Base-by-base conservation (phyloP, 1,140 invertebrate genomes). In the Epicauta chinensis region DNA sequence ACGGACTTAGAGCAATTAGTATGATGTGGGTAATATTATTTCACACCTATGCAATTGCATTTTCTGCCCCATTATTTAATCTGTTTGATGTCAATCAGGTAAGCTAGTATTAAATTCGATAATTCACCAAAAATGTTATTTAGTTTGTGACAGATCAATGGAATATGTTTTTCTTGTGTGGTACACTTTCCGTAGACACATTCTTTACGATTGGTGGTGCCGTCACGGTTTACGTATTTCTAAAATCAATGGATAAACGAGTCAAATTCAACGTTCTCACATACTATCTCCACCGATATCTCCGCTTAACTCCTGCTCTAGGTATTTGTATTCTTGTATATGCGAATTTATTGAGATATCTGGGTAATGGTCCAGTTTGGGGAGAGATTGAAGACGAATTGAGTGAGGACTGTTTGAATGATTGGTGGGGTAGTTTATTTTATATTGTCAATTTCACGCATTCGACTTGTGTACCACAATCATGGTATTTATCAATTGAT, bases 21-120 rank as follows among this genome's bases (percentile, higher is more conserved):
- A 77, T 77, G 14, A 66, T 71, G 11, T 79, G 77, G 83, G 77
- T 85, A 10, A 72, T 85, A 6, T 56, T 82, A 2, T 80, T 80
- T 0, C 82, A 85, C 42, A 61, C 67, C 42, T 45, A 50, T 38
- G 40, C 32, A 29, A 38, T 30, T 4, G n/a, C 29, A 30, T 30
- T n/a, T 29, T 43, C 23, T 16, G 34, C 34, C 11, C 10, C 31
- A 17, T 2, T 17, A 2, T 17, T 12, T 15, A 13, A 43, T 17
- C 16, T 41, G 10, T 13, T 32, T 16, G 35, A 47, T 34, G 41
- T 16, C 29, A 34, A n/a, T n/a, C n/a, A n/a, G n/a, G n/a, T n/a
- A n/a, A n/a, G n/a, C n/a, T n/a, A n/a, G n/a, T n/a, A n/a, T n/a
- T 5, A 10, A 30, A 10, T 5, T n/a, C n/a, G 10, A 30, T 5